Evolutionary conservation across 1,140 invertebrate genomes (phyloP), one percentile per base, ranked within the genome.

Genomic region (Camponotus pennsylvanicus): DNA sequence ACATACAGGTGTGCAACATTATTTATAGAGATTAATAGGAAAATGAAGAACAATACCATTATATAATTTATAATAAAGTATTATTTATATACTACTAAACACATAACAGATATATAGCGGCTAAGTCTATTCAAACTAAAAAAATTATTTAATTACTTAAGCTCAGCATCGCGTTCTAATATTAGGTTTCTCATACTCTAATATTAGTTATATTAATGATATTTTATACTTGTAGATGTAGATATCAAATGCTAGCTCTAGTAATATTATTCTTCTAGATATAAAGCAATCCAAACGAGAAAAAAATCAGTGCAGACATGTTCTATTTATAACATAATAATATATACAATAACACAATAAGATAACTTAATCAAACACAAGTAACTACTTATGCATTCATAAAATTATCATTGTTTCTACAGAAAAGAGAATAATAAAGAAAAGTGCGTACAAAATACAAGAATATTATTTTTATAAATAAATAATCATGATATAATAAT

Each of bases 301-400:
- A 66, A 63, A 34, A 73, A 70, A 76, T 61, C 42, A 59, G 75
- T 85, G 57, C 55, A 80, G 18, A 80, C 37, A 75, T 55, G 66
- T 59, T 61, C 76, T 86, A 76, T 85, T 87, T 63, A 77, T 76
- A 80, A 73, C 57, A 59, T 61, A 69, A 67, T n/a, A 83, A 52
- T 52, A 52, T 71, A 45, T 71, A 84, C 45, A 76, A 70, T 73
- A 59, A 87, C 61, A 45, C 34, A 89, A 55, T 66, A 2, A 75
- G 5, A 76, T 55, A 63, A 70, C 55, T 82, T 32, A 86, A 32
- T 66, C 73, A 75, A 85, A 84, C 37, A 90, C 86, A 88, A 92
- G 86, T 86, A 78, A 85, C 76, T 92, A 93, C 57, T 69, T 89
- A 91, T 86, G 73, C 70, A 89, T 32, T 77, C 45, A 92, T 86